These are phyloP conservation scores for Pygoscelis antarcticus DNA, from an alignment of 2,113 vertebrate species.

Conservation along the genomic window DNA sequence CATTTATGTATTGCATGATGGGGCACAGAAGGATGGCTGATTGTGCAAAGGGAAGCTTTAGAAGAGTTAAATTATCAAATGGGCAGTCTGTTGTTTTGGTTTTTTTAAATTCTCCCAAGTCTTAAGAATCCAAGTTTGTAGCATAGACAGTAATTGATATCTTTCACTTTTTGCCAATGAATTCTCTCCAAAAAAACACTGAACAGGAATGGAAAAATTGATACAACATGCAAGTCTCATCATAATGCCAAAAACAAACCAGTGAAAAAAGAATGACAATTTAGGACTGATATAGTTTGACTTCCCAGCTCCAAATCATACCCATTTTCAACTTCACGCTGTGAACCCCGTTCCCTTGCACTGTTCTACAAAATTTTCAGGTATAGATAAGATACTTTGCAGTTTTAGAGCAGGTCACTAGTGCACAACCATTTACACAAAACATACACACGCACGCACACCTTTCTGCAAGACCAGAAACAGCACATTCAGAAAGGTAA, in stretches of 20 bases:
- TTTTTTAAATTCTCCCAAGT: background rate
- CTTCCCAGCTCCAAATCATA: background rate
- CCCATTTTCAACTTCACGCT: background rate
- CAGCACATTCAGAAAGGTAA: conserved; percentile 57
- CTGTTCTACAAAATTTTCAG: conserved; percentile 33
- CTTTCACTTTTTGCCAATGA: background rate
- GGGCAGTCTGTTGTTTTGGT: background rate
- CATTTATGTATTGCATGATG: background rate
- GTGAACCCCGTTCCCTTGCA: background rate
- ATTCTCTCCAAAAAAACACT: background rate
- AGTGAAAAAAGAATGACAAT: background rate
- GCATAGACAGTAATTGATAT: background rate
- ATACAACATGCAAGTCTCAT: background rate
- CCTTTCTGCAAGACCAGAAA: conserved; percentile 57
- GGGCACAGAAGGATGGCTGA: background rate
- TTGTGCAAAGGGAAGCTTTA: background rate
- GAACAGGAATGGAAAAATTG: background rate
- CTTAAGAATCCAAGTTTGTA: background rate
- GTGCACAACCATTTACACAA: conserved; percentile 53
- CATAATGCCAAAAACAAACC: background rate
- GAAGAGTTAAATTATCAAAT: background rate
- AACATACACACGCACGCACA: conserved; percentile 57
- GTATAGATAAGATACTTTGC: conserved; percentile 47
- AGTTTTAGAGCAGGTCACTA: conserved; percentile 55
- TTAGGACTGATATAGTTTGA: background rate